Evolutionary conservation across 2,797 vertebrate genomes (phyloP), one percentile per base, ranked within the genome.

Genomic region (Poliocrania exsul): DNA sequence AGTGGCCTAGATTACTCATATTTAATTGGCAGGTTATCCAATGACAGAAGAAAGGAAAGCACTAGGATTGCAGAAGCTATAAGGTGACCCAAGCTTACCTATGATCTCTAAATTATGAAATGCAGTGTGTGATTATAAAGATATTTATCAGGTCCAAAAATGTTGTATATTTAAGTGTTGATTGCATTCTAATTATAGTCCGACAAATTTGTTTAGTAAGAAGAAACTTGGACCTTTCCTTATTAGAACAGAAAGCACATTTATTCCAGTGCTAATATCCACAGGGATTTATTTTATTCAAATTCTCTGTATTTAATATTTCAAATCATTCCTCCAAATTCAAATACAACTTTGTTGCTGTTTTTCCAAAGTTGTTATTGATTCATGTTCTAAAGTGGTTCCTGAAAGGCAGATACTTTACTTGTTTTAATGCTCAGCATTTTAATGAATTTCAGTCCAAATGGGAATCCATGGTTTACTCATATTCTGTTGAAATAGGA

Each of bases 1-100:
- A 99, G 99, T 5, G 99, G 99, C 86, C 97, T 99, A 95, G 99
- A 99, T 97, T 99, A 99, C 58, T 99, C 99, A 77, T 99, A 99
- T 98, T 98, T 99, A 80, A 99, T 99, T 12, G 99, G 99, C 80
- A 99, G 99, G 91, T 97, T 99, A 97, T 99, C 99, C 94, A 99
- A 98, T 28, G 99, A 99, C 98, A 98, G 99, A 94, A 98, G 99
- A 82, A 99, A 99, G 98, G 99, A 99, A 97, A 99, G 99, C 98
- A 98, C 98, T 71, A 98, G 99, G 93, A 99, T 99, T 62, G 98
- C 99, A 49, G 99, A 99, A 84, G 99, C 99, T 71, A 99, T 99
- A 97, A 98, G 99, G 99, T 99, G 98, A 98, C 98, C 88, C 69
- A 80, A 47, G 92, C 85, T 87, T 96, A 90, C 93, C 86, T 92